Conservation (phyloP, 2,888 invertebrate genomes). For the Cerceris ruficornis region DNA sequence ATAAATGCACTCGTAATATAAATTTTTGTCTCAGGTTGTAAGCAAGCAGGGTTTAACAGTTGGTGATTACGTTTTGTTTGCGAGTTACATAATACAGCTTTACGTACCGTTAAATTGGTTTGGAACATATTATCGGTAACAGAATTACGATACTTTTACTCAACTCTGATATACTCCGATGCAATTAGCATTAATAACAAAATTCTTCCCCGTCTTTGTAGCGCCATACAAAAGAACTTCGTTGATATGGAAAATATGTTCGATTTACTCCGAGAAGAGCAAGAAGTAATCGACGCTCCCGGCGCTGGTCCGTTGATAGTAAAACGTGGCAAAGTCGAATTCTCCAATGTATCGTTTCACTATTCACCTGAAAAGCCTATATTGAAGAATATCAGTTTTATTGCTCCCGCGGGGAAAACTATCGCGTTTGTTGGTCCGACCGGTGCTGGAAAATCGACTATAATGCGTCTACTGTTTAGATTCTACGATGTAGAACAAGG, state of each 20-base stretch:
- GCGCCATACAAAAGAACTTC: slow-evolving; percentile 98
- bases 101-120: slow-evolving; percentile 99
- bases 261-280: slow-evolving; percentile 93
- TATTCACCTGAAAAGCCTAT: slow-evolving; percentile 91
- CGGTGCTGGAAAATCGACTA: slow-evolving; percentile 97
- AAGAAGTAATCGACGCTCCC: slow-evolving; percentile 93
- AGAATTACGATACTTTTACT: slow-evolving; percentile 4
- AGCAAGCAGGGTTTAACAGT: slow-evolving; percentile 88
- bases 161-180: background rate
- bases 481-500: slow-evolving; percentile 98
- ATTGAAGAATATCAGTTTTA: slow-evolving; percentile 90
- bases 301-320: slow-evolving; percentile 89
- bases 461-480: slow-evolving; percentile 96
- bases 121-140: slow-evolving; percentile 97
- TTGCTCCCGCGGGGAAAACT: slow-evolving; percentile 92
- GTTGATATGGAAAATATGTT: slow-evolving; percentile 99
- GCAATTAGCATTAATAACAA: background rate
- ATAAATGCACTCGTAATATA: slow-evolving; percentile 3
- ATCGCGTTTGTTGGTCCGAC: slow-evolving; percentile 94
- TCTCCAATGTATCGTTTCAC: slow-evolving; percentile 94
- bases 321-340: slow-evolving; percentile 90
- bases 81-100: slow-evolving; percentile 96
- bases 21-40: slow-evolving; percentile 80
- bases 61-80: slow-evolving; percentile 98
- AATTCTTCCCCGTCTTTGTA: slow-evolving; percentile 75